Base-by-base conservation (phyloP, 2,888 invertebrate species). In the Zeuzera pyrina region DNA sequence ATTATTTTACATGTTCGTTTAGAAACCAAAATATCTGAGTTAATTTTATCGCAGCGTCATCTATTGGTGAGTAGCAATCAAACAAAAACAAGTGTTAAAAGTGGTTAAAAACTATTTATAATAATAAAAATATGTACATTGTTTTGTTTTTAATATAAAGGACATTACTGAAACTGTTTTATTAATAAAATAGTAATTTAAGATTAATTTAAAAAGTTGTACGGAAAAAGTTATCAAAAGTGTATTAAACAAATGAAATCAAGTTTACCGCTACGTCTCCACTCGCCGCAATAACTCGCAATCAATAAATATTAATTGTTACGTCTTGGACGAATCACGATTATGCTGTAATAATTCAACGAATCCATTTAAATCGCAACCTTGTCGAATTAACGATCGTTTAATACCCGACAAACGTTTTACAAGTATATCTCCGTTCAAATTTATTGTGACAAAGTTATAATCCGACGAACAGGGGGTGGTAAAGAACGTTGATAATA, bases 401-500 rank as follows among this genome's bases (percentile, higher is more conserved):
- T 27, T 8, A 28, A 16, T 28, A 31, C 30, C 26, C n/a, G n/a
- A n/a, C 30, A 34, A 30, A 10, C 7, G 2, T 25, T 25, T n/a
- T n/a, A n/a, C n/a, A n/a, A n/a, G n/a, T n/a, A n/a, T n/a, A n/a
- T n/a, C n/a, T n/a, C n/a, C n/a, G n/a, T n/a, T 25, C 8, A 6
- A 25, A 25, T 25, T 25, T 12, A 47, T 27, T 45, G 38, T 23
- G 56, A 54, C 55, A 57, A 43, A 36, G 57, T 52, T 41, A 33
- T 34, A 49, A 31, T 29, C 10, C 21, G 31, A 21, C 12, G 33
- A 36, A 39, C n/a, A n/a, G 44, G 55, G 54, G 41, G 39, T 38
- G 35, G 33, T 39, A 45, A 44, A 46, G 47, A 55, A 50, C 39
- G 45, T n/a, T n/a, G 47, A 58, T 59, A 54, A 57, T 57, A 58